Base-by-base conservation (phyloP, 2,113 vertebrate species). In the Tyto alba region DNA sequence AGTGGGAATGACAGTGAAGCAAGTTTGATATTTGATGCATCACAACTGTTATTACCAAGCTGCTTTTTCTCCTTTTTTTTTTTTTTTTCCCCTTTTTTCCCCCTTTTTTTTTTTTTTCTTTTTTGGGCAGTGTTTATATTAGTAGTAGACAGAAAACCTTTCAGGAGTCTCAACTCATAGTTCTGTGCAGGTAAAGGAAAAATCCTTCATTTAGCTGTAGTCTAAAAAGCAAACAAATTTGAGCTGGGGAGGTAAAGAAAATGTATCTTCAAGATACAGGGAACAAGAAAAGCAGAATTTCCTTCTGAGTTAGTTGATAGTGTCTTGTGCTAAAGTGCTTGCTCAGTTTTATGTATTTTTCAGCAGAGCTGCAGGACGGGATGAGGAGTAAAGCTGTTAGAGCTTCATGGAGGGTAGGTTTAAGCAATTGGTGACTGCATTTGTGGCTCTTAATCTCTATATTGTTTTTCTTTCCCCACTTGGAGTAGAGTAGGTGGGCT, bases 381-480 rank as follows among this genome's bases (percentile, higher is more conserved):
- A 43, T 36, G 23, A 48, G n/a, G 55, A 50, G 4, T 66, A 68
- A 53, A n/a, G 6, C 2, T 40, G 16, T 30, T 53, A 45, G 30
- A 91, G 48, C 34, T 75, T 50, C 3, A 7, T 19, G 9, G 26
- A 45, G 7, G 1, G 4, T 4, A 36, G n/a, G 13, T 91, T 76
- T 55, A 80, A 59, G 22, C 36, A 18, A 4, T 23, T 0, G 2
- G 32, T 40, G 52, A 16, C 30, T 40, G 11, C 41, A 7, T 43
- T 41, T 50, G 32, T 75, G 26, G 15, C 29, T 91, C 11, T 27
- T 45, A 36, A 64, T 67, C 34, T 82, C 26, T 41, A 0, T 43
- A n/a, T 9, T 59, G 4, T 2, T 30, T 57, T 45, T 36, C 36
- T 34, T 40, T 19, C 1, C 1, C 6, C 1, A 2, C 3, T 55